Conservation (phyloP, 2,113 vertebrate species). For the Ceyx margarethae region DNA sequence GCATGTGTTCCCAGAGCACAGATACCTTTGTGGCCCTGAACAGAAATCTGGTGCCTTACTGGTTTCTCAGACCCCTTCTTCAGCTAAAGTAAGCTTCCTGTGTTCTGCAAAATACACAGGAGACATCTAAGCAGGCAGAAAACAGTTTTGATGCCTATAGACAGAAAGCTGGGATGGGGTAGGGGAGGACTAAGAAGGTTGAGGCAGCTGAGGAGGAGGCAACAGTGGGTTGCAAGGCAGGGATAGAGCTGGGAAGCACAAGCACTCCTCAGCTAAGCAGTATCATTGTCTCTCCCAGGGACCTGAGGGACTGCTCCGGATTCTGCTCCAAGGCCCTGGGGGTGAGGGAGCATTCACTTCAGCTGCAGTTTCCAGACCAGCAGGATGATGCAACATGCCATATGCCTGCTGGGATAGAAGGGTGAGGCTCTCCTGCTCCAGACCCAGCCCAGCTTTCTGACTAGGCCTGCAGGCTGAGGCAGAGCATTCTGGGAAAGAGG, state of each 20-base stretch:
- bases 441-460: not conserved
- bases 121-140: not conserved
- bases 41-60: not conserved
- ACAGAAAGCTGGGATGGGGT: not conserved
- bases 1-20: not conserved
- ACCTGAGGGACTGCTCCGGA: not conserved
- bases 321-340: not conserved
- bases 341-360: not conserved
- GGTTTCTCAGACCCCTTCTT: not conserved
- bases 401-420: not conserved
- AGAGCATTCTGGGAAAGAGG: not conserved
- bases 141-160: not conserved
- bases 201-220: not conserved
- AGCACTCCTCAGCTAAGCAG: not conserved
- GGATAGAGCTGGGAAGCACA: not conserved
- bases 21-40: not conserved
- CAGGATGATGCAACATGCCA: not conserved
- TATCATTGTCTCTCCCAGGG: not conserved
- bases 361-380: not conserved
- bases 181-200: not conserved
- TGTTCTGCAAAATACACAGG: not conserved
- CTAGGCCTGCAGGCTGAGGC: fast-evolving
- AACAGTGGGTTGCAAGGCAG: not conserved
- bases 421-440: not conserved
- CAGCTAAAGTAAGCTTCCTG: not conserved